Evolutionary conservation across 2,888 invertebrate species (phyloP).

Genomic region (Drosophila hamatofila): DNA sequence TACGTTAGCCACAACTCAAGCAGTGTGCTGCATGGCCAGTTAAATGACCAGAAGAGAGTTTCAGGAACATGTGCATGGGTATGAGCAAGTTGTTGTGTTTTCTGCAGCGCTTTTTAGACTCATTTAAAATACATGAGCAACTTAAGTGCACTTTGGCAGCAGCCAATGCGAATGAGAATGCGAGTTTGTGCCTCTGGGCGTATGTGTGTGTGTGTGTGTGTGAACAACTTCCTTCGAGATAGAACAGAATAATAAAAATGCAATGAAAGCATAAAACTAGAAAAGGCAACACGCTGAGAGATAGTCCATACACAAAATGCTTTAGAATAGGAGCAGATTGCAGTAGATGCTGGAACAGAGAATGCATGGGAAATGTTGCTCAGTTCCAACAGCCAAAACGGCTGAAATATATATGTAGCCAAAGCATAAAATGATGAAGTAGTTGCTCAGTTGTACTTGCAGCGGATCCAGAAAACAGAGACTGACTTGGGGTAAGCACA

Average conservation of each 20-base stretch:
- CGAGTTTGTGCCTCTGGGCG: slow-evolving; percentile 3
- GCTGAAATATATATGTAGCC: slow-evolving; percentile 53
- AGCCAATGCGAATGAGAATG: slow-evolving; percentile 56
- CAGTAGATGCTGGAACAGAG: slow-evolving; percentile 20
- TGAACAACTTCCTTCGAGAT: slow-evolving; percentile 69
- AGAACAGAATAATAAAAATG: slow-evolving; percentile 77
- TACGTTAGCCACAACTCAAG: slow-evolving; percentile 41
- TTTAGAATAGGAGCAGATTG: slow-evolving; percentile 28
- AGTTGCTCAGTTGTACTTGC: slow-evolving; percentile 7
- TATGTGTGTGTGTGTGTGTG: slow-evolving; percentile 15
- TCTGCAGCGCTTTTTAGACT: slow-evolving; percentile 79
- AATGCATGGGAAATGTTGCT: slow-evolving; percentile 37
- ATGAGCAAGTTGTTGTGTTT: slow-evolving; percentile 63
- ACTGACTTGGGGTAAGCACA: slow-evolving; percentile 65
- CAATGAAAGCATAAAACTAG: slow-evolving; percentile 79
- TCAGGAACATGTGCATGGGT: slow-evolving; percentile 32
- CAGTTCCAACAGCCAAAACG: slow-evolving; percentile 43
- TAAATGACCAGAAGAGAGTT: slow-evolving; percentile 49
- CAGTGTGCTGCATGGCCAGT: slow-evolving; percentile 45
- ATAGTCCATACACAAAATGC: slow-evolving; percentile 37
- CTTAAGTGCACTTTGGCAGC: slow-evolving; percentile 82
- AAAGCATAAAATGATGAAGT: slow-evolving; percentile 64
- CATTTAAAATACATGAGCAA: slow-evolving; percentile 83
- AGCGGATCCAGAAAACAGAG: slow-evolving; percentile 3
- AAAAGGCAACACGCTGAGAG: slow-evolving; percentile 54